Evolutionary conservation across 2,797 vertebrate species (phyloP).

Genomic region (Clarias platycephalus): DNA sequence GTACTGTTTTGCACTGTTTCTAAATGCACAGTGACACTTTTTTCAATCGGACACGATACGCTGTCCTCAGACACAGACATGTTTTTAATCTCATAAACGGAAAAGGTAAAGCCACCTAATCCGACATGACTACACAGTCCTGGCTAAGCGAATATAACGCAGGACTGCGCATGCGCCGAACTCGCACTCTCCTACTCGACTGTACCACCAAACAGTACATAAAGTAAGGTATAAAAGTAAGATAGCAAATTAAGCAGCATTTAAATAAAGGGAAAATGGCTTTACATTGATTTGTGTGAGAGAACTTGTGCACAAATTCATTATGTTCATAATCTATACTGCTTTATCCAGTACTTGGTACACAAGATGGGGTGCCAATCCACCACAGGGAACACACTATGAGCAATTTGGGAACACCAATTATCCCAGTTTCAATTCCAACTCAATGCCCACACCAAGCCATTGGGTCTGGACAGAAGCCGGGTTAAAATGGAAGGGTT

Average conservation of each 20-base stretch:
- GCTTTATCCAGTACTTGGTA: too few species aligned
- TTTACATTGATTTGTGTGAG: neutral
- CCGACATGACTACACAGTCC: slow-evolving; percentile 2
- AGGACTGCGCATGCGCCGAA: slow-evolving; percentile 28
- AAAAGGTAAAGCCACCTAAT: neutral
- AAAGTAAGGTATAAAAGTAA: too few species aligned
- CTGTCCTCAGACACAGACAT: slow-evolving; percentile 68
- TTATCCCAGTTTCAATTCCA: too few species aligned
- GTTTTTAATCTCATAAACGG: slow-evolving; percentile 7
- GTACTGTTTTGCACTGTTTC: slow-evolving; percentile 78
- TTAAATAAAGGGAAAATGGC: neutral
- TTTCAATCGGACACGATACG: slow-evolving; percentile 66
- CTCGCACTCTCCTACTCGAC: neutral
- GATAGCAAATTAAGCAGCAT: neutral
- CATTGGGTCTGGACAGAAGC: too few species aligned
- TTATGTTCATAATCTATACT: too few species aligned
- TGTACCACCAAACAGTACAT: neutral
- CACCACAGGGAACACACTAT: too few species aligned
- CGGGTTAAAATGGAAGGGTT: too few species aligned
- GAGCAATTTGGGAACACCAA: too few species aligned
- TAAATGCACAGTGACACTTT: slow-evolving; percentile 58
- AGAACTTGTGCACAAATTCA: too few species aligned
- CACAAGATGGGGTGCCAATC: too few species aligned
- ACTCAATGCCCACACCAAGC: too few species aligned
- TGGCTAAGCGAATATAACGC: neutral